Base-by-base conservation (phyloP, 1,140 invertebrate species). In the Drosophila insularis region DNA sequence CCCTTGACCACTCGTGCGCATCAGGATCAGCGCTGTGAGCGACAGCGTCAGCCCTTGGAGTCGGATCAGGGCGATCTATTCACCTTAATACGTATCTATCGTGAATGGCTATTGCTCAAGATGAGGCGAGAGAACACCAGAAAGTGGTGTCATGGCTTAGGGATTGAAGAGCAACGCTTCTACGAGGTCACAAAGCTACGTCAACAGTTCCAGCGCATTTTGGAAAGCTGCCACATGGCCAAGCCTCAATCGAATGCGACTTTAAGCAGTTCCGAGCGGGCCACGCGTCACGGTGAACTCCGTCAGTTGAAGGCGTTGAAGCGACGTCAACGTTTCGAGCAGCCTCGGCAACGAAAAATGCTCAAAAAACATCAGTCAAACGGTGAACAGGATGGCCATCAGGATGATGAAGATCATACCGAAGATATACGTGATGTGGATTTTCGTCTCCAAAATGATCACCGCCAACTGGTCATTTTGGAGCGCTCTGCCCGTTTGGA, bases 131-230 rank as follows among this genome's bases (percentile, higher is more conserved):
- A 92, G 17, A 93, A 92, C 23, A 92, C 93, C 0, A 93, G 95
- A 60, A 95, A 95, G 74, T 99, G 98, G 98, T 98, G 98, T 81
- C 95, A 94, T 78, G 94, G 95, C 66, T 92, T 97, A 68, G 98
- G 97, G 4, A 93, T 99, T 3, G 98, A 99, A 92, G 98, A 99
- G 89, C 98, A 99, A 91, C 93, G 98, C 6, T 97, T 99, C 91
- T 99, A 99, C 89, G 98, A 99, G 93, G 96, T 98, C 82, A 98
- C 96, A 0, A 99, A 99, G 93, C 92, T 99, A 2, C 93, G 98
- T 35, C 93, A 95, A 39, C 98, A 99, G 92, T 98, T 99, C 90
- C 95, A 96, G 91, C 95, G 97, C 56, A 93, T 99, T 39, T 92
- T 99, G 37, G 94, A 96, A 94, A 95, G 96, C 70, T 95, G 95